Base-by-base conservation (phyloP, 2,888 invertebrate species). In the Blastobasis adustella region DNA sequence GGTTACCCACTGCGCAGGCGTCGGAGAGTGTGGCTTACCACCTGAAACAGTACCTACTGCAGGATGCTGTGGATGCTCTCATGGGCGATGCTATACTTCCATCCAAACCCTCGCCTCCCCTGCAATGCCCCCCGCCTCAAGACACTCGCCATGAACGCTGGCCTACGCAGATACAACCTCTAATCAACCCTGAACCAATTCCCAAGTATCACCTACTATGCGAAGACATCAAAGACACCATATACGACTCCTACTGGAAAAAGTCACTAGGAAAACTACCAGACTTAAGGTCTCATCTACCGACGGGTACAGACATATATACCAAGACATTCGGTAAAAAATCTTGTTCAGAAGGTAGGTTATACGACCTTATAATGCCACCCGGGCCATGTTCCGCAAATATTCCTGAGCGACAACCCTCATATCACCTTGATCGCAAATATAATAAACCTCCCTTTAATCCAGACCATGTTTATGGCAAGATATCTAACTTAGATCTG, bases 381-480 rank as follows among this genome's bases (percentile, higher is more conserved):
- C 67, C 47, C 45, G 47, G 54, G 5, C 59, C 66, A 8, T 40
- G 61, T 40, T 56, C 61, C 45, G 65, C 59, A 42, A 59, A 56
- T 52, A 65, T 61, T n/a, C 59, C 62, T 4, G 49, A 46, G 4
- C 10, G 10, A 58, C 58, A 8, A 65, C 56, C 61, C 5, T 66
- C 63, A 5, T 52, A 54, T 37, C 70, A 70, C 65, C 61, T 36
- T 1, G 49, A 59, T 23, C 65, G 71, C 1, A 67, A 66, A 5
- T 77, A 77, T 54, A 67, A 62, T 46, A 54, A 52, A 45, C 73
- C 80, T 39, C 53, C 80, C 2, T 90, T 63, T 58, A 63, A 82
- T 39, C 70, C 78, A 5, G 56, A 79, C 37, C 58, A 58, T 46
- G 63, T 67, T 46, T 89, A 68, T 58, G 89, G 89, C 0, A 55